These are phyloP conservation scores for Flexamia atlantica DNA, from an alignment of 2,888 invertebrate genomes.

Conservation along the genomic window DNA sequence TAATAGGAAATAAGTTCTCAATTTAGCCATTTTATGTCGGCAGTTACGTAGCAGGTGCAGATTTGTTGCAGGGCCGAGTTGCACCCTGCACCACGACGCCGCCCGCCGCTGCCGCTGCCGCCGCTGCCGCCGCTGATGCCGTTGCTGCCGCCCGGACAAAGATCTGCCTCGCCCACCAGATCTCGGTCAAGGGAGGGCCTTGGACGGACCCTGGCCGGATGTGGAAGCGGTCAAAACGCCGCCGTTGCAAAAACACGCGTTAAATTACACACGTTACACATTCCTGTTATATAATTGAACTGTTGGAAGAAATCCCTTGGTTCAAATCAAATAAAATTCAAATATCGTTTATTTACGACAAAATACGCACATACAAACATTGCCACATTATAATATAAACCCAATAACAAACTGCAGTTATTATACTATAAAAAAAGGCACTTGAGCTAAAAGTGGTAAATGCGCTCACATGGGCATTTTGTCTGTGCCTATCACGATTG, in stretches of 20 bases:
- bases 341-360: no score
- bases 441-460: no score
- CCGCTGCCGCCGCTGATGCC: neutral
- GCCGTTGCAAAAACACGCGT: constrained; percentile 10
- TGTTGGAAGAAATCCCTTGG: neutral
- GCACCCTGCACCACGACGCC: neutral
- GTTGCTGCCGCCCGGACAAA: neutral
- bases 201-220: constrained; percentile 41
- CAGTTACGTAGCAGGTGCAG: no score
- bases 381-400: no score
- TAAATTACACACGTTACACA: neutral
- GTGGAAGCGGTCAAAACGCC: constrained; percentile 35
- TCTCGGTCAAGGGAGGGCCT: constrained; percentile 49
- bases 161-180: constrained; percentile 52
- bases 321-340: no score
- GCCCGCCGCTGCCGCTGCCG: neutral
- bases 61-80: neutral
- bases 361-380: no score
- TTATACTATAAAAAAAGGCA: no score
- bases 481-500: no score
- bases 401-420: no score
- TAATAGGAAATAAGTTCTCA: no score
- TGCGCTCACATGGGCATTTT: no score
- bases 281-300: neutral
- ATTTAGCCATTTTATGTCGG: no score